A percentile compares a stretch with the other conserved stretches of the same genome.
These are phyloP conservation scores for Galaxias olidus DNA, from an alignment of 2,797 vertebrate genomes.

Conservation along the genomic window DNA sequence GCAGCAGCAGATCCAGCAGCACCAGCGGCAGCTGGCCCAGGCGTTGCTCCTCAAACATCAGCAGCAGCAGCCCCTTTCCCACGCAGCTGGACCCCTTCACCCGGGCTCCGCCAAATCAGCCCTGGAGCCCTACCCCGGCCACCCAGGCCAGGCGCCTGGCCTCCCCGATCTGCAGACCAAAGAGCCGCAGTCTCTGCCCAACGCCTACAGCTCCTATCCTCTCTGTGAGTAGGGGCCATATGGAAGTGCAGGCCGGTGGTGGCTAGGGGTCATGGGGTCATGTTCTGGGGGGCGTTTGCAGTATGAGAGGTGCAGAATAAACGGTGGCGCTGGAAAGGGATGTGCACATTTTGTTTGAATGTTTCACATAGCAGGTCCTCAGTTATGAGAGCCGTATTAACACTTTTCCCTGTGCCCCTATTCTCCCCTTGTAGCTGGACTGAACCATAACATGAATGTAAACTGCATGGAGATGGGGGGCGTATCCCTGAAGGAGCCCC, in stretches of 20 bases:
- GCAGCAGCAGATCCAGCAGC: constrained; percentile 99
- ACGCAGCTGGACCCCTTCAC: constrained; percentile 76
- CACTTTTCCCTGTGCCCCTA: neutral
- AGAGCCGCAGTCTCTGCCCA: constrained; percentile 94
- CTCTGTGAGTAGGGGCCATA: constrained; percentile 80
- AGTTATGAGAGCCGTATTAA: too few relatives aligned
- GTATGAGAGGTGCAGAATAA: too few relatives aligned
- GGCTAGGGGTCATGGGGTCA: too few relatives aligned
- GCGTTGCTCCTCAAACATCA: constrained; percentile 93
- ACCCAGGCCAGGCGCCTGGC: constrained; percentile 83
- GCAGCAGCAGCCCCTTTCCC: constrained; percentile 70
- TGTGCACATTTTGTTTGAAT: too few relatives aligned
- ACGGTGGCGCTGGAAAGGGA: too few relatives aligned
- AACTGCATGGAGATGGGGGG: constrained; percentile 93
- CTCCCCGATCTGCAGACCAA: constrained; percentile 97
- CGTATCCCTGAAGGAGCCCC: constrained; percentile 92
- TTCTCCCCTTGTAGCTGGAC: constrained; percentile 79
- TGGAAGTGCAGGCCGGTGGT: too few relatives aligned
- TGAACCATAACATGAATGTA: constrained; percentile 97
- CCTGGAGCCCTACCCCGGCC: constrained; percentile 90
- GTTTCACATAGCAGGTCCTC: too few relatives aligned
- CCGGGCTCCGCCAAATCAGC: constrained; percentile 88
- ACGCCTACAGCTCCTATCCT: constrained; percentile 90
- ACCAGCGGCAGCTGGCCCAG: constrained; percentile 99
- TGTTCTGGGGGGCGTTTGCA: too few relatives aligned